Percentiles rank a stretch among this genome's conserved stretches.
These are phyloP conservation scores for Epizoanthus illoricatus DNA, from an alignment of 92 coral and sea anemone genomes.

Conservation along the genomic window DNA sequence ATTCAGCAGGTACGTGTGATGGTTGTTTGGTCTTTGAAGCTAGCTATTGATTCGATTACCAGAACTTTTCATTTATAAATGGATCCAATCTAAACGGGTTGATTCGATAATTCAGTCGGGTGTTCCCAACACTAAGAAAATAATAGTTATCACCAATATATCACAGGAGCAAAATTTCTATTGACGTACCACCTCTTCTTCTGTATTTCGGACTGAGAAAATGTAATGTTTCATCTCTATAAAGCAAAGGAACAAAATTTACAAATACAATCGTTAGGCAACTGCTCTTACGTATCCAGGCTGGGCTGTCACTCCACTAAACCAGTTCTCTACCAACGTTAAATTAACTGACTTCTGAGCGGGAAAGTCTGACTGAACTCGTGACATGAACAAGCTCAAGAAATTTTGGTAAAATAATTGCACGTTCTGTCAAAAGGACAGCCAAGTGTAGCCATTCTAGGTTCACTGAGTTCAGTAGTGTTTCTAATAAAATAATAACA, in stretches of 20 bases:
- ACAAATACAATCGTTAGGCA: neutral
- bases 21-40: neutral
- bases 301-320: neutral
- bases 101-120: too few relatives aligned
- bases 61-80: too few relatives aligned
- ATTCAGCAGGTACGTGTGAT: conserved; percentile 9
- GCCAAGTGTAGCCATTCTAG: neutral
- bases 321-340: neutral
- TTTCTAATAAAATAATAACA: neutral
- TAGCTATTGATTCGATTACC: neutral
- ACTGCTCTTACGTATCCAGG: neutral
- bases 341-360: neutral
- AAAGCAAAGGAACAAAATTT: too few relatives aligned
- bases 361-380: neutral
- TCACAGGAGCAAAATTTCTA: too few relatives aligned
- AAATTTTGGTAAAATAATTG: too few relatives aligned
- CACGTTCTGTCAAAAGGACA: neutral
- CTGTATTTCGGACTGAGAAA: too few relatives aligned
- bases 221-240: too few relatives aligned
- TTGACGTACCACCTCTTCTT: too few relatives aligned
- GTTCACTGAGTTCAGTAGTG: neutral
- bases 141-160: too few relatives aligned
- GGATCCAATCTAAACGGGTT: too few relatives aligned
- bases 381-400: too few relatives aligned
- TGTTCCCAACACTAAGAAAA: too few relatives aligned